A percentile compares a stretch with the other conserved stretches of the same genome.
phyloP scores from a whole-genome alignment of 2,797 vertebrate species.

The Brachyalestes nurse region DNA sequence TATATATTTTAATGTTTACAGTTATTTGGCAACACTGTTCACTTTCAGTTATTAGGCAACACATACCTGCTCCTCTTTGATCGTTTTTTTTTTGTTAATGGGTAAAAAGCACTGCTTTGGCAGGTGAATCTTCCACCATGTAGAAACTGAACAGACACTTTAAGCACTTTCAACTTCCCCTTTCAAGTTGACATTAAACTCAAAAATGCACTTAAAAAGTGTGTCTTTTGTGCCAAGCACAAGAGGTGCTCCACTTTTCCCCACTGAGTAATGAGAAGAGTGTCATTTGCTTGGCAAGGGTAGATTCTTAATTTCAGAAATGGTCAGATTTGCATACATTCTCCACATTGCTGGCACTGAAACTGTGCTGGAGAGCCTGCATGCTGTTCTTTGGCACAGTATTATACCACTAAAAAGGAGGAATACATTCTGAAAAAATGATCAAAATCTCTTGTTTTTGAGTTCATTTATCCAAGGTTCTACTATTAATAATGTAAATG shows the following conservation, averaged over 20 bases:
- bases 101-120: neutral
- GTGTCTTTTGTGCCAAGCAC: slow-evolving; percentile 30
- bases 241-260: slow-evolving; percentile 14
- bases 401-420: slow-evolving; percentile 8
- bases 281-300: slow-evolving; percentile 47
- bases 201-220: slow-evolving; percentile 28
- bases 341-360: slow-evolving; percentile 43
- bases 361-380: slow-evolving; percentile 14
- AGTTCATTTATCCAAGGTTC: slow-evolving; percentile 14
- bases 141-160: slow-evolving; percentile 26
- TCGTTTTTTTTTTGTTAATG: neutral
- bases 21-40: too few relatives aligned
- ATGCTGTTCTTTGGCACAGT: slow-evolving; percentile 14
- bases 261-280: slow-evolving; percentile 38
- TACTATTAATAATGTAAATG: neutral
- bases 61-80: neutral
- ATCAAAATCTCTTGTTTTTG: neutral
- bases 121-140: neutral
- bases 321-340: slow-evolving; percentile 44
- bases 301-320: slow-evolving; percentile 44
- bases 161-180: slow-evolving; percentile 25
- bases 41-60: neutral
- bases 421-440: slow-evolving; percentile 5
- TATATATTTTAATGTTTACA: too few relatives aligned
- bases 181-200: slow-evolving; percentile 37